A percentile compares a stretch with the other conserved stretches of the same genome.
Conservation (phyloP, 2,888 invertebrate genomes). For the Leptopterna dolabrata region DNA sequence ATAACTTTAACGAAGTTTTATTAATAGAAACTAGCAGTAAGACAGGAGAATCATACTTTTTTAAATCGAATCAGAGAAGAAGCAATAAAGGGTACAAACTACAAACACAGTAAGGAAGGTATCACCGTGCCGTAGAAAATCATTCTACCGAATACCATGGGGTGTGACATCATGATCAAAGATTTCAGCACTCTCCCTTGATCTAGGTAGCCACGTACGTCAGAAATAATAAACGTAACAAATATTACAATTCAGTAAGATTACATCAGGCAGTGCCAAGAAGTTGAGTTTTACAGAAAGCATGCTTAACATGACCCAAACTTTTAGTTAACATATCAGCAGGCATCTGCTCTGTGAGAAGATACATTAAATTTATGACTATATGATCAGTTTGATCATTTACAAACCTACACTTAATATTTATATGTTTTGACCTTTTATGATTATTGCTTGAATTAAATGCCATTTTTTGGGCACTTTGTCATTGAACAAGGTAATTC, state of each 20-base stretch:
- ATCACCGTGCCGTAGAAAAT: too few species aligned
- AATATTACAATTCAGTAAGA: background rate
- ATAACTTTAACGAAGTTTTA: too few species aligned
- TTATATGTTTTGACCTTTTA: background rate
- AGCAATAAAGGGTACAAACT: too few species aligned
- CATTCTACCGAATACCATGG: too few species aligned
- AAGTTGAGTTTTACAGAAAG: background rate
- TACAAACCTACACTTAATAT: background rate
- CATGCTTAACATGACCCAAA: background rate
- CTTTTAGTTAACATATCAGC: constrained; percentile 17
- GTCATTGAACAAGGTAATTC: background rate
- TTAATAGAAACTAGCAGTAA: too few species aligned
- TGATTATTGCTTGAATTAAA: background rate
- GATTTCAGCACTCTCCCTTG: too few species aligned
- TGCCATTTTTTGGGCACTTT: too few species aligned
- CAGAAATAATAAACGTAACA: background rate
- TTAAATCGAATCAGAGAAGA: too few species aligned
- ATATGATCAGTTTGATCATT: background rate
- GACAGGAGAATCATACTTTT: too few species aligned
- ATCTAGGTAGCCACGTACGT: too few species aligned
- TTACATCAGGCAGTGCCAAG: background rate
- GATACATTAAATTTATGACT: background rate
- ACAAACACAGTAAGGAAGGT: too few species aligned
- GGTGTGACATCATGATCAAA: too few species aligned
- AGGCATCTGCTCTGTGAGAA: constrained; percentile 4